Conservation (phyloP, 2,113 vertebrate species). For the Asarcornis scutulata region DNA sequence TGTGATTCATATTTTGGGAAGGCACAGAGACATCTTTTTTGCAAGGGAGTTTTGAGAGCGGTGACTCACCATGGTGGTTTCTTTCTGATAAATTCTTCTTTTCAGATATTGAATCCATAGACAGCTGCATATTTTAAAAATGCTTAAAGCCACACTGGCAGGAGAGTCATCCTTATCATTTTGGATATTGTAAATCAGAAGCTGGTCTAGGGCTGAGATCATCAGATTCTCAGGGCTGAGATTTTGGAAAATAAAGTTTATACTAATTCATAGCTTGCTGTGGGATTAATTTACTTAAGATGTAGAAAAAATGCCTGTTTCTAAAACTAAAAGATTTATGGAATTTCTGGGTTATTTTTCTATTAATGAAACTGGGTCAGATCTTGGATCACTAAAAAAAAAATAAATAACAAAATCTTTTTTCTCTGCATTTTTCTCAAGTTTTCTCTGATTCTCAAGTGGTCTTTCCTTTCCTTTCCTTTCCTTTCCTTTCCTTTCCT, state of each 20-base stretch:
- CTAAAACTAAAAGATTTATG: background rate
- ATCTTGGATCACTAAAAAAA: background rate
- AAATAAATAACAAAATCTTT: background rate
- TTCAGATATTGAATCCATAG: background rate
- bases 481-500: too few relatives aligned
- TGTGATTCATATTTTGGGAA: slow-evolving; percentile 28
- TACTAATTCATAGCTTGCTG: background rate
- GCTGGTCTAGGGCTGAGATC: slow-evolving; percentile 5
- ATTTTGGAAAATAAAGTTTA: slow-evolving; percentile 11
- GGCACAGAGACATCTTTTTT: background rate
- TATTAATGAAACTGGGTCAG: background rate
- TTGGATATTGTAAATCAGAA: background rate
- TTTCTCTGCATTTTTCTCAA: background rate
- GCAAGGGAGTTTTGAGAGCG: background rate
- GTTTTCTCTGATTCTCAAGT: background rate
- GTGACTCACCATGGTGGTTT: background rate
- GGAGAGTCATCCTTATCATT: background rate
- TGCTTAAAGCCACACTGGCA: background rate
- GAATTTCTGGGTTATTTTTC: background rate
- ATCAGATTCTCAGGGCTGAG: background rate
- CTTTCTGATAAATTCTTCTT: background rate
- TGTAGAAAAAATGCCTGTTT: background rate
- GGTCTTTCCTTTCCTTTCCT: too few relatives aligned
- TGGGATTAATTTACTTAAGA: background rate
- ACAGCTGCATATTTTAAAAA: background rate